Percentiles rank a stretch among this genome's conserved stretches.
Evolutionary conservation across 2,113 vertebrate species (phyloP).

Genomic region (Sander lucioperca): DNA sequence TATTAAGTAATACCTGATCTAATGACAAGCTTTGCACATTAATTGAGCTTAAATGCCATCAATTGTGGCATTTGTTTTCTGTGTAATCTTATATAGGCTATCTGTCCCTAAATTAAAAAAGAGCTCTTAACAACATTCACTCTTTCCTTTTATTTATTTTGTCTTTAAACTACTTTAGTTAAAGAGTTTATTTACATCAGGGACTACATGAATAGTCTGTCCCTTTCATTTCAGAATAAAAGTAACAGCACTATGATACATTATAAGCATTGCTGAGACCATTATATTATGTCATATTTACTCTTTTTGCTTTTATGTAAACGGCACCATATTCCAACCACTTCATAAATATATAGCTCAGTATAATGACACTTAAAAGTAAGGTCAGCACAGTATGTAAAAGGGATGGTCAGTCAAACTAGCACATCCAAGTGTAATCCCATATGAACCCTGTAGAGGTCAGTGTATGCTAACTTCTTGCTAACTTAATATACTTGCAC

Average conservation of each 20-base stretch:
- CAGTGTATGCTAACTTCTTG: slow-evolving; percentile 32
- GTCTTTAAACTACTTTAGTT: too few species aligned
- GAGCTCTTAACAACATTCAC: not conserved
- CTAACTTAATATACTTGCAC: not conserved
- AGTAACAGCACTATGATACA: not conserved
- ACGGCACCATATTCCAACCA: not conserved
- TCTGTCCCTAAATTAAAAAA: too few species aligned
- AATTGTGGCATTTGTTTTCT: not conserved
- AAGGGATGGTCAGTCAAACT: not conserved
- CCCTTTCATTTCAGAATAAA: not conserved
- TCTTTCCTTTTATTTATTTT: not conserved
- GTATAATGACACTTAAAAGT: not conserved
- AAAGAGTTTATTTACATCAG: too few species aligned
- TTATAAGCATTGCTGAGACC: not conserved
- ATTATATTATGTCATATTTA: not conserved
- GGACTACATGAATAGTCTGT: not conserved
- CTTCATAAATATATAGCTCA: not conserved
- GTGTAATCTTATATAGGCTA: not conserved
- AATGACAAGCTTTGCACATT: not conserved
- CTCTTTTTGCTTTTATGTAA: not conserved
- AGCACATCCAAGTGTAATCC: slow-evolving; percentile 14
- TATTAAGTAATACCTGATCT: not conserved
- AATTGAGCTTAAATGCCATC: not conserved
- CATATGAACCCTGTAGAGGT: slow-evolving; percentile 48
- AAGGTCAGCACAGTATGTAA: too few species aligned